Evolutionary conservation across 2,113 vertebrate genomes (phyloP).

Genomic region (Dendrocopos noguchii): DNA sequence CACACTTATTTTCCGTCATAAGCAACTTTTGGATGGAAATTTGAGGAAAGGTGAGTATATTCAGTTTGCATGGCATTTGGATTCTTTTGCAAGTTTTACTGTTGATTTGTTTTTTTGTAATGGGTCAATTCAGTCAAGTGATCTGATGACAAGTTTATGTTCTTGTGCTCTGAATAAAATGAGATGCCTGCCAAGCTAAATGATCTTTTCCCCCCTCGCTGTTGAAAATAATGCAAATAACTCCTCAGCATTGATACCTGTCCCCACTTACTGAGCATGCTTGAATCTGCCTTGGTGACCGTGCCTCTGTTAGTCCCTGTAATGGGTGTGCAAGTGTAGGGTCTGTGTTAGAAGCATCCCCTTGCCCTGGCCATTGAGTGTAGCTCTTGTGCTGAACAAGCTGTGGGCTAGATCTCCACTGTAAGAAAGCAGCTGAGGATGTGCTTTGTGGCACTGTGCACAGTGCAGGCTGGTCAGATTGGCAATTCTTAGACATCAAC

Average conservation of each 20-base stretch:
- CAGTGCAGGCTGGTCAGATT: background rate
- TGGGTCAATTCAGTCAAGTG: background rate
- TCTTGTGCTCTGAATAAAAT: background rate
- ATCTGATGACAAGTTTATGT: background rate
- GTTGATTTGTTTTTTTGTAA: background rate
- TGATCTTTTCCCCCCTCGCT: background rate
- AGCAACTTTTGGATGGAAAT: conserved; percentile 86
- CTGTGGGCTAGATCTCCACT: background rate
- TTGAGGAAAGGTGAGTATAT: conserved; percentile 86
- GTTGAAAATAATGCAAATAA: background rate
- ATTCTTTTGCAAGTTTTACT: background rate
- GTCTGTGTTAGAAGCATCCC: background rate
- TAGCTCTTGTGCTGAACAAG: background rate
- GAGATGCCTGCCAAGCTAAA: background rate
- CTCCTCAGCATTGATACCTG: background rate
- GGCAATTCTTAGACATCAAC: background rate
- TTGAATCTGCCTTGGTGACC: background rate
- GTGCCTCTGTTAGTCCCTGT: background rate
- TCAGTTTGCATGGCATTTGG: background rate
- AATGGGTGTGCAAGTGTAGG: background rate
- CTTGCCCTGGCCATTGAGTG: fast-evolving
- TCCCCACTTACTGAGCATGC: background rate
- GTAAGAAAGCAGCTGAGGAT: background rate
- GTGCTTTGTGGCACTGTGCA: background rate
- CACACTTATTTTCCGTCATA: conserved; percentile 89